phyloP scores from a whole-genome alignment of 2,113 vertebrate species.

The Clarias magur region DNA sequence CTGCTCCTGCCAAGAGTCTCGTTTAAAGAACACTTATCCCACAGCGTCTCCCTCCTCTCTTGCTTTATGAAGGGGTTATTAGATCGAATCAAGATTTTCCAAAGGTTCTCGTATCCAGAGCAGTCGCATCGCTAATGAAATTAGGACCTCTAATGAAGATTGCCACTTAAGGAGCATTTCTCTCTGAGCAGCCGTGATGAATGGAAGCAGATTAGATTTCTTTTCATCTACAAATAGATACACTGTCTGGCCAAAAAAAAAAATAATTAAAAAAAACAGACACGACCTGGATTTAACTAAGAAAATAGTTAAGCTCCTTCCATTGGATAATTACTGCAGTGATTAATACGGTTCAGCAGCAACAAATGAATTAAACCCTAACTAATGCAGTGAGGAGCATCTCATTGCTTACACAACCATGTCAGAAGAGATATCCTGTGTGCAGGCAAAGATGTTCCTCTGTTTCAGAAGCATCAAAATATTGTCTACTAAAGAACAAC shows the following conservation, averaged over 20 bases:
- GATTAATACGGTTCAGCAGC: too few species aligned
- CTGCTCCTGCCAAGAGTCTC: conserved; percentile 33
- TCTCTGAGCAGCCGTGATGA: neutral
- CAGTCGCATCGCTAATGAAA: neutral
- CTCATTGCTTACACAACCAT: too few species aligned
- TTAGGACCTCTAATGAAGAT: conserved; percentile 23
- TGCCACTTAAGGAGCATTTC: neutral
- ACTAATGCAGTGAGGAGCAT: too few species aligned
- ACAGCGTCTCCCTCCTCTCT: neutral
- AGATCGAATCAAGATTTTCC: conserved; percentile 5
- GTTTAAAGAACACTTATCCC: conserved; percentile 29
- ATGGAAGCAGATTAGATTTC: neutral
- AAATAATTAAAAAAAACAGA: neutral
- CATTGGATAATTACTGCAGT: too few species aligned
- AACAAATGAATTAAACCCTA: too few species aligned
- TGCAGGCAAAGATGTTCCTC: too few species aligned
- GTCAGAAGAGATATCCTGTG: too few species aligned
- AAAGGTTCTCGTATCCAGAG: neutral
- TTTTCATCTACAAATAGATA: neutral
- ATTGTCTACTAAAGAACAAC: too few species aligned
- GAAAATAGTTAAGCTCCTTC: too few species aligned
- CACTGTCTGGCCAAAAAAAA: neutral
- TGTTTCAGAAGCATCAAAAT: too few species aligned
- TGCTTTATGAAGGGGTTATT: neutral
- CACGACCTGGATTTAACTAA: too few species aligned